These are phyloP conservation scores for Copidosoma floridanum DNA, from an alignment of 1,140 invertebrate species.

Conservation along the genomic window DNA sequence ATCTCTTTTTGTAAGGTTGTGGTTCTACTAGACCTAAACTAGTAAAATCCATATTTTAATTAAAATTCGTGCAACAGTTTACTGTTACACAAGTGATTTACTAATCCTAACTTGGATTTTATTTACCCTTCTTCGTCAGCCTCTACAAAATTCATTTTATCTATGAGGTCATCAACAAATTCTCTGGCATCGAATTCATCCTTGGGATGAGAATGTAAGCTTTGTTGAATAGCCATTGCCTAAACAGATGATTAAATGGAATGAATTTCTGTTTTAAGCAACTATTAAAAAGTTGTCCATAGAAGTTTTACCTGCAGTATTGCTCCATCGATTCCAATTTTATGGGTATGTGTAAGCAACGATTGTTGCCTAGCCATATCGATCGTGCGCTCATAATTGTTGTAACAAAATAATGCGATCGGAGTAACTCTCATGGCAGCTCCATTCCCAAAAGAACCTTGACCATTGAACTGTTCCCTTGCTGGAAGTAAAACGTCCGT, in stretches of 20 bases:
- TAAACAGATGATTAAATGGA: constrained; percentile 37
- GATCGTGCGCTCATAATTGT: constrained; percentile 57
- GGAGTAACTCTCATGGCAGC: constrained; percentile 75
- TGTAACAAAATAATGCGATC: constrained; percentile 65
- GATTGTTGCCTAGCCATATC: constrained; percentile 57
- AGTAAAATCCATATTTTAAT: too few species aligned
- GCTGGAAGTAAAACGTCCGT: constrained; percentile 66
- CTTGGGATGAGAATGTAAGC: constrained; percentile 52
- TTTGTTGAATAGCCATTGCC: constrained; percentile 61
- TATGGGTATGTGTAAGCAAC: constrained; percentile 69
- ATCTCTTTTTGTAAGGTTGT: constrained; percentile 56
- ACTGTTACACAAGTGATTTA: neutral
- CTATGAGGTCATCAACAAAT: constrained; percentile 61
- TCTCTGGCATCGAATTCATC: constrained; percentile 51
- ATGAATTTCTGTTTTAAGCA: neutral
- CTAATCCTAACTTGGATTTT: neutral
- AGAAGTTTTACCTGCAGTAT: constrained; percentile 59
- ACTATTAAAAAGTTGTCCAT: neutral
- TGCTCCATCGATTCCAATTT: constrained; percentile 67
- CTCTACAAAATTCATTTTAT: constrained; percentile 64
- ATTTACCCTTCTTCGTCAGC: constrained; percentile 52
- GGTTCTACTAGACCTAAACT: constrained; percentile 42
- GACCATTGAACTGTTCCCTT: constrained; percentile 68
- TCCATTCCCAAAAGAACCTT: constrained; percentile 77
- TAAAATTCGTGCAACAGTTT: neutral